Conservation (phyloP, 2,797 vertebrate genomes). For the Schizothorax lantsangensis region DNA sequence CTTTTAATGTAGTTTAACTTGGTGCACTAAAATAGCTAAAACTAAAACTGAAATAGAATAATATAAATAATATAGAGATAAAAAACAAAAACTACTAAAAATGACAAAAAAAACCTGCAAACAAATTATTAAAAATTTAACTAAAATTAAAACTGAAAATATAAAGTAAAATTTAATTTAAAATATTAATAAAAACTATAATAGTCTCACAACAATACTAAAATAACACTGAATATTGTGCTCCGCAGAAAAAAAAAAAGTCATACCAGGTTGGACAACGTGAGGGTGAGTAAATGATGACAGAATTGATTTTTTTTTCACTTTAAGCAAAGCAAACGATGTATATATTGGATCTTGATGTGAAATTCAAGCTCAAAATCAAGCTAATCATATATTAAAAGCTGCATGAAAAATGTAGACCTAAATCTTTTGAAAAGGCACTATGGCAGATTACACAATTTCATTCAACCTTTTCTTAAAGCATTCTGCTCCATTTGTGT, state of each 20-base stretch:
- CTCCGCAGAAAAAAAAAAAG: not conserved
- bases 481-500: constrained; percentile 37
- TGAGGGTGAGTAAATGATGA: not conserved
- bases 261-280: not conserved
- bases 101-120: too few relatives aligned
- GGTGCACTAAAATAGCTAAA: too few relatives aligned
- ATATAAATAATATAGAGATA: not conserved
- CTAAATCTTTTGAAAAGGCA: not conserved
- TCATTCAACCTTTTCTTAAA: constrained; percentile 14
- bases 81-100: not conserved
- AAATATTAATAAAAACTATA: not conserved
- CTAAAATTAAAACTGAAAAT: not conserved
- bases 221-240: not conserved
- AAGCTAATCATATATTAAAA: not conserved
- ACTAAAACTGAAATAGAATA: not conserved
- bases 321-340: not conserved
- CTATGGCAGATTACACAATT: not conserved
- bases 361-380: not conserved
- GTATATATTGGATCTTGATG: not conserved
- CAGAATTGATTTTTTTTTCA: not conserved
- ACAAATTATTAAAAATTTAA: too few relatives aligned
- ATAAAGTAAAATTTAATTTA: not conserved
- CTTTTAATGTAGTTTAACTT: too few relatives aligned
- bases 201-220: not conserved
- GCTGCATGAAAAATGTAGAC: not conserved